Evolutionary conservation across 2,888 invertebrate species (phyloP), one percentile per base, ranked within the genome.

Genomic region (Deladenus siricidicola): DNA sequence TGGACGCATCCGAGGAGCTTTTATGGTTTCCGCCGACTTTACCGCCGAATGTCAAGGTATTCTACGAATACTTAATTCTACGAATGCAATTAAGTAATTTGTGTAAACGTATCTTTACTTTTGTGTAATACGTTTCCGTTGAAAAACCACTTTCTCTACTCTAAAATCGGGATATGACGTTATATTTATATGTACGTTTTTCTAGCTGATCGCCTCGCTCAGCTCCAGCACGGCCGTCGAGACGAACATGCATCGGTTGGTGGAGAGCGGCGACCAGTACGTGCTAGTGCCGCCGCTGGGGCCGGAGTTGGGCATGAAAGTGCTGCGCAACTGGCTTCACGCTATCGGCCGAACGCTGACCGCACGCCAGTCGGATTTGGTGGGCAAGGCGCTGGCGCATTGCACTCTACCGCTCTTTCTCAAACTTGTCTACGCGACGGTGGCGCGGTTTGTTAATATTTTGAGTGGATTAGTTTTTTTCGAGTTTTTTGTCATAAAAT

Each of bases 341-440:
- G 87, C 88, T 6, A 89, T 88, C 0, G 88, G 88, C 60, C 84
- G 92, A 17, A 91, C 91, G 77, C 82, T 96, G 1, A 88, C 88
- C 47, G 89, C 90, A 78, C 75, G 71, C 17, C 71, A 65, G 53
- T 72, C 68, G 69, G 63, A 61, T 17, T 64, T 72, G 8, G 72
- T 73, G 21, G 65, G 64, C 4, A 70, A 68, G 45, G 71, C 75
- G 21, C 78, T 55, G 72, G 80, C 23, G 34, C 71, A 74, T 52
- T 76, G 74, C 54, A 93, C 93, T 0, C 81, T 94, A 56, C 94
- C 96, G 0, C 90, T 98, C 65, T 96, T 93, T 79, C 91, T 96
- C 0, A 96, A 96, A 81, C 83, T 98, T 47, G 92, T 96, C 0
- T 93, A 91, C 81, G 96, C 94, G 17, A 94, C 96, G 82, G 90